Percentiles rank a stretch among this genome's conserved stretches.
These are phyloP conservation scores for Orchesella flavescens DNA, from an alignment of 2,888 invertebrate species.

Conservation along the genomic window DNA sequence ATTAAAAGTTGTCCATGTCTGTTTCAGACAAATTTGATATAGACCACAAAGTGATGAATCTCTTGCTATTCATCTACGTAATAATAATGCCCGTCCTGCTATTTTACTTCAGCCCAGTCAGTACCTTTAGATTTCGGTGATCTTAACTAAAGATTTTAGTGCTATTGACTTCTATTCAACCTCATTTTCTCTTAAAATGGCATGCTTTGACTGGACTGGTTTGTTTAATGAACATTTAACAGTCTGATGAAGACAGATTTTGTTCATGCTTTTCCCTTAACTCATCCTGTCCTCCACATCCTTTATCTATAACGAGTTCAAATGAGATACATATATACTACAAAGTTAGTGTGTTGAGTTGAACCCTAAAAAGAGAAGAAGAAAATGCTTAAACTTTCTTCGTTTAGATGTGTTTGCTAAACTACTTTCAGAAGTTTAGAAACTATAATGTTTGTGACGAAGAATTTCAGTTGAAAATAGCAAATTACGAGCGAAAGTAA, in stretches of 20 bases:
- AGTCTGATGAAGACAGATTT: slow-evolving; percentile 6
- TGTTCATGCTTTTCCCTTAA: not conserved
- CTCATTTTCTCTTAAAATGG: not conserved
- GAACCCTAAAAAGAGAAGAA: no score
- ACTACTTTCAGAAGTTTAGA: no score
- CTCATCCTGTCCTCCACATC: not conserved
- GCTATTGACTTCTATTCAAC: not conserved
- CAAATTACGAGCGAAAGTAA: not conserved
- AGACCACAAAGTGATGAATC: no score
- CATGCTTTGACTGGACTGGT: not conserved
- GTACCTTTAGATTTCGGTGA: no score
- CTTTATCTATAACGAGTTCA: slow-evolving; percentile 5
- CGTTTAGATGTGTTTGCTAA: no score
- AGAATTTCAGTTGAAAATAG: not conserved
- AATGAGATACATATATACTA: no score
- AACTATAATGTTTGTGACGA: not conserved
- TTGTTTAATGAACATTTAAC: slow-evolving; percentile 11
- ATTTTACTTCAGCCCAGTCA: no score
- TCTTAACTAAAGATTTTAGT: slow-evolving; percentile 6
- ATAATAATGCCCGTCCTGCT: no score
- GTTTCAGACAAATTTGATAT: slow-evolving; percentile 9
- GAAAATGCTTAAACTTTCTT: no score
- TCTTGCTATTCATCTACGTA: no score
- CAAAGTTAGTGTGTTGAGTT: no score
- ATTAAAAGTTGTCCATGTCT: not conserved